These are phyloP conservation scores for Bettongia penicillata DNA, from an alignment of 2,113 vertebrate species.

Conservation along the genomic window DNA sequence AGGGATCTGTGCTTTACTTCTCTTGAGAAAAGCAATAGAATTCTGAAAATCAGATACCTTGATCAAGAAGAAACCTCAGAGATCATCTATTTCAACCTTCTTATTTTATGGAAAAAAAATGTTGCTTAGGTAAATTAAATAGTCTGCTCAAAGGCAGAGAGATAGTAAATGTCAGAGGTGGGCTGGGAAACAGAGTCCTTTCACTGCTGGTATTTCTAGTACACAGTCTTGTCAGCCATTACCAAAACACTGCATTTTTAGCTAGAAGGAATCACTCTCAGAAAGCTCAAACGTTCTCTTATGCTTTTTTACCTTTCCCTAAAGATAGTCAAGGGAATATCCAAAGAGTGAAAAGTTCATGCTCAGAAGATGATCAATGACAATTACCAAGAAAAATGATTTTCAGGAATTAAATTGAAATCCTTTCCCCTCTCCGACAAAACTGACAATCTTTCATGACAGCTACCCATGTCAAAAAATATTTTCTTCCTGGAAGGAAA, in stretches of 20 bases:
- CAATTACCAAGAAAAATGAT: slow-evolving; percentile 58
- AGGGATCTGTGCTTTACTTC: background rate
- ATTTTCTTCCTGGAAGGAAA: background rate
- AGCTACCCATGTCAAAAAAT: slow-evolving; percentile 64
- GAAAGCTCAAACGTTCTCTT: slow-evolving; percentile 29
- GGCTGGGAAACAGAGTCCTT: background rate
- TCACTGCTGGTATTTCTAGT: background rate
- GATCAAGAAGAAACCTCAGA: background rate
- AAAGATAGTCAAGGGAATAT: slow-evolving; percentile 1
- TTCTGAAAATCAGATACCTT: background rate
- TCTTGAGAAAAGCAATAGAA: background rate
- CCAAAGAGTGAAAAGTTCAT: slow-evolving; percentile 66
- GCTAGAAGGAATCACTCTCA: background rate
- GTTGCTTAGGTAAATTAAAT: background rate
- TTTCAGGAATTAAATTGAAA: slow-evolving; percentile 63
- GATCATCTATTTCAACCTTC: background rate
- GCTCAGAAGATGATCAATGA: slow-evolving; percentile 50
- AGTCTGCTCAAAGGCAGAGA: background rate
- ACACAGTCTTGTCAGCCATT: background rate
- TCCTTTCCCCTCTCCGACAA: background rate
- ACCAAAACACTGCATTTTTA: background rate
- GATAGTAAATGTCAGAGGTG: background rate
- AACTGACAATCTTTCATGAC: slow-evolving; percentile 57
- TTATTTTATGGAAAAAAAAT: background rate
- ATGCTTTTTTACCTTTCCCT: background rate